Evolutionary conservation across 2,113 vertebrate species (phyloP).

Genomic region (Addax nasomaculatus): DNA sequence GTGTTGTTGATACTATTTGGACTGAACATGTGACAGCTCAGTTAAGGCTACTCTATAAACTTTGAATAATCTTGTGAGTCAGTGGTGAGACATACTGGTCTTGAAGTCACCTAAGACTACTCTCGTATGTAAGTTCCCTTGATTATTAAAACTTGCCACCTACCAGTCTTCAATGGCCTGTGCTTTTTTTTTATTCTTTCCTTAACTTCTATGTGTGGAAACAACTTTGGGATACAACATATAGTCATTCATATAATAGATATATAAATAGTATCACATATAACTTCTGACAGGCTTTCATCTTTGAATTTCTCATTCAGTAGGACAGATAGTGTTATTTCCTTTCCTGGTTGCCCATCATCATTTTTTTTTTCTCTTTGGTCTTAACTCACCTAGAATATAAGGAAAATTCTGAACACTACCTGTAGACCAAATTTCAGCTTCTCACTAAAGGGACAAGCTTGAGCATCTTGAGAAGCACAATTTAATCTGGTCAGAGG

Average conservation of each 20-base stretch:
- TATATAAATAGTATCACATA: background rate
- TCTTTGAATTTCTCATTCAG: background rate
- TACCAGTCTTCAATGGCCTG: background rate
- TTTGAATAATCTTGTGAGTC: background rate
- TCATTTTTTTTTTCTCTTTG: background rate
- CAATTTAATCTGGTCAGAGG: constrained; percentile 15
- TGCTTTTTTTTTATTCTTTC: background rate
- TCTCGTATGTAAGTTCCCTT: background rate
- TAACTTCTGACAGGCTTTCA: background rate
- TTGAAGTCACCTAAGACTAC: background rate
- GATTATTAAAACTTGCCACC: background rate
- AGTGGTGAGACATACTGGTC: background rate
- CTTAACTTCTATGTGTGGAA: background rate
- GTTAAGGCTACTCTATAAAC: background rate
- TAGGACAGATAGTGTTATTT: background rate
- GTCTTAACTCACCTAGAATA: background rate
- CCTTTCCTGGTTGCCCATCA: background rate
- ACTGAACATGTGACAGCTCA: background rate
- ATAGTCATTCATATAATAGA: background rate
- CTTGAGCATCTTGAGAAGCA: background rate
- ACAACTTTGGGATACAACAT: background rate
- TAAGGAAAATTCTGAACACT: background rate
- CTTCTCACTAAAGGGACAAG: background rate
- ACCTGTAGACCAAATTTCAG: background rate
- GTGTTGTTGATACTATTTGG: background rate